Percentiles rank a stretch among this genome's conserved stretches.
Conservation (phyloP, 2,797 vertebrate genomes). For the Notoglanidium macrostoma region DNA sequence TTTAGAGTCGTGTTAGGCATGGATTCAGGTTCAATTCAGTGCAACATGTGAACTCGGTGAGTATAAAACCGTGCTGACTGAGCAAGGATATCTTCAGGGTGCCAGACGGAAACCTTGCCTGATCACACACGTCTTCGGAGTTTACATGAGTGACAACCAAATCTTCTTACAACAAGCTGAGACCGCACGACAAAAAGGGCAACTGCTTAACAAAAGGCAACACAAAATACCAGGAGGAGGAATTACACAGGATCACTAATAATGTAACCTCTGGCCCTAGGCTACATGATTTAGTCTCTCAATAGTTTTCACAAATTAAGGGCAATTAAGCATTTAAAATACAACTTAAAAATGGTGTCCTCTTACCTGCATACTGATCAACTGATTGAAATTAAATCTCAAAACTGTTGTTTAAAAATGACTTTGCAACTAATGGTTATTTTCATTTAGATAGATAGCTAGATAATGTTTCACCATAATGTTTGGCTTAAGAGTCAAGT, state of each 20-base stretch:
- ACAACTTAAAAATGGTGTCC: neutral
- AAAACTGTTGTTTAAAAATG: neutral
- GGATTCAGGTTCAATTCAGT: conserved; percentile 40
- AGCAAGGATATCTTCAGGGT: conserved; percentile 52
- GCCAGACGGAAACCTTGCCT: conserved; percentile 63
- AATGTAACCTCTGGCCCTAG: conserved; percentile 42
- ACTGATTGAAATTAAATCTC: neutral
- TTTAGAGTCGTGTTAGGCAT: conserved; percentile 43
- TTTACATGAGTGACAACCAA: conserved; percentile 48
- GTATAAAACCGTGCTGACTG: conserved; percentile 58
- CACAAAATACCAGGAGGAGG: conserved; percentile 49
- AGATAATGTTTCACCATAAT: conserved; percentile 9
- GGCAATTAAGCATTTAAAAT: neutral
- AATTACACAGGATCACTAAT: conserved; percentile 58
- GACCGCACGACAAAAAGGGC: conserved; percentile 35
- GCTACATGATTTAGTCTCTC: conserved; percentile 33
- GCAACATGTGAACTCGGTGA: conserved; percentile 46
- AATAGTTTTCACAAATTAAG: conserved; percentile 21
- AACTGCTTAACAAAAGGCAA: conserved; percentile 56
- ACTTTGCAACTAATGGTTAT: neutral
- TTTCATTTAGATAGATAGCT: too few species aligned
- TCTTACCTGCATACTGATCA: neutral
- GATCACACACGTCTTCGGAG: neutral
- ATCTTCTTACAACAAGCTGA: conserved; percentile 47
- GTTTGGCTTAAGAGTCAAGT: conserved; percentile 34